These are phyloP conservation scores for Pseudopodoces humilis DNA, from an alignment of 2,113 vertebrate species.

Conservation along the genomic window DNA sequence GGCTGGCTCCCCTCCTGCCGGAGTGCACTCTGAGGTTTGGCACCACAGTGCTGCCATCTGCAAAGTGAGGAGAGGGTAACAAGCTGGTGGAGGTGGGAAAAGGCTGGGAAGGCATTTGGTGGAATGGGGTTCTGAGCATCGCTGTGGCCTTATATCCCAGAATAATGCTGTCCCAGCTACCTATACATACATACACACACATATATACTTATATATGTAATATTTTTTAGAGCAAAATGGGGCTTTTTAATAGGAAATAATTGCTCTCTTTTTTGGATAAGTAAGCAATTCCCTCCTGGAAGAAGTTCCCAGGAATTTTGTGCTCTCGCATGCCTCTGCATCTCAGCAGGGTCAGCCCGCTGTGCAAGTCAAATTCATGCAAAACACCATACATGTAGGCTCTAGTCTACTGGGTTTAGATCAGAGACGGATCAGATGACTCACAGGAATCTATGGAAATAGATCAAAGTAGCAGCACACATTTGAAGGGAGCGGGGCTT, in stretches of 20 bases:
- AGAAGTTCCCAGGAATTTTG: neutral
- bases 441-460: slow-evolving; percentile 69
- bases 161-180: neutral
- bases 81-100: neutral
- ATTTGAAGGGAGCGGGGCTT: slow-evolving; percentile 59
- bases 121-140: neutral
- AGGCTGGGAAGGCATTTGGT: neutral
- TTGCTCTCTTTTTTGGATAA: neutral
- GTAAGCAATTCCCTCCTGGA: neutral
- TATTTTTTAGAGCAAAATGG: neutral
- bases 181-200: too few relatives aligned
- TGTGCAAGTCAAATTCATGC: neutral
- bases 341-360: neutral
- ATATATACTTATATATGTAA: too few relatives aligned
- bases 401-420: slow-evolving; percentile 55
- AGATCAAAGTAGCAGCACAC: slow-evolving; percentile 68
- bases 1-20: neutral
- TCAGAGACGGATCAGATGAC: slow-evolving; percentile 64
- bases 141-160: neutral
- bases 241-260: slow-evolving; percentile 4
- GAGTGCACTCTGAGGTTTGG: neutral
- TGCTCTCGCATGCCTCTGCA: neutral
- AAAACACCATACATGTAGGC: slow-evolving; percentile 22
- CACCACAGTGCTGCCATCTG: neutral
- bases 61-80: neutral